Percentiles rank a stretch among this genome's conserved stretches.
phyloP scores from a whole-genome alignment of 2,888 invertebrate genomes.

The Drosophila mimica region DNA sequence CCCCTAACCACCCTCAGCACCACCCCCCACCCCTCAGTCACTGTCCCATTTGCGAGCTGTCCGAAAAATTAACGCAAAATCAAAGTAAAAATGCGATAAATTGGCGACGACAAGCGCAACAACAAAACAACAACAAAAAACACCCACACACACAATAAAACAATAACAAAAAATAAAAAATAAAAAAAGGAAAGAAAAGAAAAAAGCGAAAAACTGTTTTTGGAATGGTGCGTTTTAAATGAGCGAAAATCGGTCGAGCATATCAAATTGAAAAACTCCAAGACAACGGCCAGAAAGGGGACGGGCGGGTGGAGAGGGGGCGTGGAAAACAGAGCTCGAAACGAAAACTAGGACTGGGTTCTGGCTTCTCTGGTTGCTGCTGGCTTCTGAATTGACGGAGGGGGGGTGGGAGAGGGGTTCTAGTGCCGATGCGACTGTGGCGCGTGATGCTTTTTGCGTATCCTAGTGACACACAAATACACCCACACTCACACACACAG shows the following conservation, averaged over 20 bases:
- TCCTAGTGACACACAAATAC: slow-evolving; percentile 80
- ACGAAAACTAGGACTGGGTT: slow-evolving; percentile 19
- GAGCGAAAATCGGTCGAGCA: slow-evolving; percentile 81
- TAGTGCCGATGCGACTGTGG: slow-evolving; percentile 55
- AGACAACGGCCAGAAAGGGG: slow-evolving; percentile 47
- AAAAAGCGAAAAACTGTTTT: slow-evolving; percentile 8
- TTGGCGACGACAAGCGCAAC: slow-evolving; percentile 77
- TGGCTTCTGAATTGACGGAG: neutral
- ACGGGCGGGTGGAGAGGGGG: neutral
- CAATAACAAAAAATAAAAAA: slow-evolving; percentile 46
- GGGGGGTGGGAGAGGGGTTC: neutral
- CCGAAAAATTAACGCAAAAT: slow-evolving; percentile 78
- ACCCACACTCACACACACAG: slow-evolving; percentile 31
- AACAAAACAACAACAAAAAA: slow-evolving; percentile 7
- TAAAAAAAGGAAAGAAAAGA: slow-evolving; percentile 8
- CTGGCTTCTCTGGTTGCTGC: slow-evolving; percentile 2
- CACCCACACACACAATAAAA: slow-evolving; percentile 29
- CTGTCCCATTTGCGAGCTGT: slow-evolving; percentile 31
- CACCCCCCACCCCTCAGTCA: no score
- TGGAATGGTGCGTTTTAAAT: slow-evolving; percentile 68
- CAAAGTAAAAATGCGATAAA: slow-evolving; percentile 80
- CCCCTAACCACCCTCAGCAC: neutral
- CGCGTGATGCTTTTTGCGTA: slow-evolving; percentile 73
- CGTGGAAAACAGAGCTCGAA: neutral
- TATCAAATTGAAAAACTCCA: slow-evolving; percentile 79